A percentile compares a stretch with the other conserved stretches of the same genome.
Evolutionary conservation across 2,888 invertebrate genomes (phyloP).

Genomic region (Cephalotes varians): DNA sequence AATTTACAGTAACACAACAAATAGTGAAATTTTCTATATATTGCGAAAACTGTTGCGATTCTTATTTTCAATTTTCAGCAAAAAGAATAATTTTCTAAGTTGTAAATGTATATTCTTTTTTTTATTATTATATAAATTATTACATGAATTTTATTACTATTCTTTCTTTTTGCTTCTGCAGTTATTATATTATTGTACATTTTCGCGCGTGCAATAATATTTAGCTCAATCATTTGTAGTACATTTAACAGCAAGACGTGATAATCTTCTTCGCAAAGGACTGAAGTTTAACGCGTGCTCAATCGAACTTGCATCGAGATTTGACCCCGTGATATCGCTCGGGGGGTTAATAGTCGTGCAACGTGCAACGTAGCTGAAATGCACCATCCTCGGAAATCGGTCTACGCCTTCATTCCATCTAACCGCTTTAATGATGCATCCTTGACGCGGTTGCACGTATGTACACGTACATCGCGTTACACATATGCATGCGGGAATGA

Average conservation of each 20-base stretch:
- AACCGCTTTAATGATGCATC: conserved; percentile 40
- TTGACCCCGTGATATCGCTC: conserved; percentile 27
- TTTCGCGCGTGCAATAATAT: not conserved
- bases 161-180: not conserved
- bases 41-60: not conserved
- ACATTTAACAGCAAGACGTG: not conserved
- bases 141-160: not conserved
- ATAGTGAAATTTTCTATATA: not conserved
- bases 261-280: not conserved
- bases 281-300: conserved; percentile 32
- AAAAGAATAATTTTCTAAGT: not conserved
- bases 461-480: not conserved
- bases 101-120: not conserved
- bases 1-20: not conserved
- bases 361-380: conserved; percentile 33
- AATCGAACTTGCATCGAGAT: conserved; percentile 38
- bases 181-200: not conserved
- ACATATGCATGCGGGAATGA: conserved; percentile 33
- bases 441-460: not conserved
- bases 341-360: conserved; percentile 38
- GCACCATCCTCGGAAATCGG: conserved; percentile 37
- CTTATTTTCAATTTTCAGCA: not conserved
- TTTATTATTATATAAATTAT: not conserved
- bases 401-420: conserved; percentile 32
- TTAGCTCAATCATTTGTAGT: not conserved